Evolutionary conservation across 2,113 vertebrate species (phyloP), one percentile per base, ranked within the genome.

Genomic region (Colinus virginianus): DNA sequence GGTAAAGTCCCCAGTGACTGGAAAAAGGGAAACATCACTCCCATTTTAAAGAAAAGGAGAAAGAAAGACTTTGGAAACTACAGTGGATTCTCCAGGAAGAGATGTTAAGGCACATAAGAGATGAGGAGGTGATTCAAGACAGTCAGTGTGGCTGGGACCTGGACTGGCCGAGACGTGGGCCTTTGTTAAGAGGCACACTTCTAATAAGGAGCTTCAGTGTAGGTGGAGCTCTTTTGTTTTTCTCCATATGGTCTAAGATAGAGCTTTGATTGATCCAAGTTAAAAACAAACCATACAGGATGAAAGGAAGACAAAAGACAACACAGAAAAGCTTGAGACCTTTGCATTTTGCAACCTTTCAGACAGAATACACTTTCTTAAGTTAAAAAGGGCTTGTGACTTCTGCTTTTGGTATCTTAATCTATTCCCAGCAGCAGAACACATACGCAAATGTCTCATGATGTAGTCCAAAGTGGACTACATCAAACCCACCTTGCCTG

Each of bases 251-350:
- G 11, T 77, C 42, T 21, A 70, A 79, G 38, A 42, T 7, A 77
- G 46, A 70, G 18, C 26, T 70, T 83, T 20, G 13, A 68, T 72
- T 81, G 81, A 80, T 19, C 7, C 56, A 70, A 79, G 12, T 25
- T 25, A 42, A 90, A 95, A 72, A 15, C 16, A 77, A 85, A 42
- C 28, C 10, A 38, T 3, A 2, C 7, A 63, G 55, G 85, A 74
- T 48, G 59, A 45, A 70, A 83, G 62, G 55, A 84, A 85, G 9
- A 5, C 7, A 48, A 72, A 25, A 76, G 13, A 45, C 7, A 59
- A 46, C 25, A 56, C 1, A 3, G 34, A 0, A 1, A 87, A 69
- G 5, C 21, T 56, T n/a, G n/a, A 64, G 36, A 70, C 2, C 5
- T 16, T 14, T 70, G 28, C 7, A 82, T 28, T 72, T 85, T 51